Conservation (phyloP, 2,797 vertebrate genomes). For the Alcedo atthis region DNA sequence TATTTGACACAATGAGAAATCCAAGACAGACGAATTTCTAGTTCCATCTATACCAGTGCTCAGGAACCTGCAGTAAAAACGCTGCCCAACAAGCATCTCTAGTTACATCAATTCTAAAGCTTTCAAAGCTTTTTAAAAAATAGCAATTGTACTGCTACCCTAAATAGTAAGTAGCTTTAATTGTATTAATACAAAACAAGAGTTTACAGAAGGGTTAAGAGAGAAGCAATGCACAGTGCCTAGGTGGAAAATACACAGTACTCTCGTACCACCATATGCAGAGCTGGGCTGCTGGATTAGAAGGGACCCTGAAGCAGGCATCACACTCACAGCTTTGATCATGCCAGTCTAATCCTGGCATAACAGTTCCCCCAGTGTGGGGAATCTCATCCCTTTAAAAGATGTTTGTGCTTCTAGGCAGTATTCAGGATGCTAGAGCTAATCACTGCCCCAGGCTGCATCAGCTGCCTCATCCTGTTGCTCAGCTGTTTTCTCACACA, state of each 20-base stretch:
- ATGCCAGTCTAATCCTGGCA: background rate
- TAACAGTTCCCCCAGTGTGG: background rate
- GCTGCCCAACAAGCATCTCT: background rate
- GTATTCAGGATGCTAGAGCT: background rate
- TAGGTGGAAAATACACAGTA: background rate
- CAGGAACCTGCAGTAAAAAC: background rate
- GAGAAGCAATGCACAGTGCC: background rate
- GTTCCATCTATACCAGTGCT: fast-evolving
- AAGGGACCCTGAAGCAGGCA: background rate
- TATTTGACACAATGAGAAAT: background rate
- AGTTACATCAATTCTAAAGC: background rate
- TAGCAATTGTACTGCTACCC: background rate
- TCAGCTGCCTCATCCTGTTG: background rate
- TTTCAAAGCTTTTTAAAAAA: background rate
- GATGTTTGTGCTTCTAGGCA: background rate
- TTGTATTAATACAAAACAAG: background rate
- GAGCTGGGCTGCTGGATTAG: background rate
- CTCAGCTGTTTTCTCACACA: background rate
- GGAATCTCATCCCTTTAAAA: background rate
- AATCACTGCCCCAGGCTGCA: background rate
- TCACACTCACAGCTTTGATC: background rate
- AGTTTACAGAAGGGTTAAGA: background rate
- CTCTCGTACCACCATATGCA: fast-evolving
- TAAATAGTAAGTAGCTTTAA: background rate
- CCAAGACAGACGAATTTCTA: fast-evolving